Base-by-base conservation (phyloP, 2,113 vertebrate genomes). In the Sialia sialis region DNA sequence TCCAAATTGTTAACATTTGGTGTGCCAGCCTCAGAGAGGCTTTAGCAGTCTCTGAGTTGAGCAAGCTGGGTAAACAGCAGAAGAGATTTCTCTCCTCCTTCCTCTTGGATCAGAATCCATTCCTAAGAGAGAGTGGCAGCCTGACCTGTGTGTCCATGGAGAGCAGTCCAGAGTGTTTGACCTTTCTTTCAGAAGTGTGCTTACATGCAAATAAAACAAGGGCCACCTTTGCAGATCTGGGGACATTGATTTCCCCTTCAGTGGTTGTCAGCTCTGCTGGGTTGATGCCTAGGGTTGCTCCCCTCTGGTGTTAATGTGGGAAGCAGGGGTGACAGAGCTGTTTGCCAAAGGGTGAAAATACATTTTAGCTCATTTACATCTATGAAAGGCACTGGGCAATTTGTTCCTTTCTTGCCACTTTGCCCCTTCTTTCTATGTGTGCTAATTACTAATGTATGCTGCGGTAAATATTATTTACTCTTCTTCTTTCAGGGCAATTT, bases 301-400 rank as follows among this genome's bases (percentile, higher is more conserved):
- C 30, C 3, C 27, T 39, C 27, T 6, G 3, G 26, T 62, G 51
- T 49, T 36, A 36, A 19, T 26, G 32, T 14, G 34, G 44, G 62
- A 68, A 51, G 41, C 21, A 46, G 27, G 29, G 13, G 30, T 60
- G 80, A 22, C 21, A 16, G 26, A 34, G 56, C 29, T 0, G 0
- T 29, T 11, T 0, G 0, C n/a, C 27, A 19, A 44, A 74, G 84
- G n/a, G 36, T 0, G 0, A 69, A 70, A 80, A 58, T 13, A 21
- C 26, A 13, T 55, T 88, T 80, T 16, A 54, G 36, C 20, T 94
- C n/a, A 4, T 56, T 79, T 64, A 38, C 6, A 7, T 58, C 69
- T 82, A 14, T 49, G 62, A 79, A 34, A 36, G 39, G 19, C 54
- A 58, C 34, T 9, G 18, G 32, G 46, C 6, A 58, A 29, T 44